A percentile compares a stretch with the other conserved stretches of the same genome.
Conservation (phyloP, 2,888 invertebrate species). For the Xylophagus ater region DNA sequence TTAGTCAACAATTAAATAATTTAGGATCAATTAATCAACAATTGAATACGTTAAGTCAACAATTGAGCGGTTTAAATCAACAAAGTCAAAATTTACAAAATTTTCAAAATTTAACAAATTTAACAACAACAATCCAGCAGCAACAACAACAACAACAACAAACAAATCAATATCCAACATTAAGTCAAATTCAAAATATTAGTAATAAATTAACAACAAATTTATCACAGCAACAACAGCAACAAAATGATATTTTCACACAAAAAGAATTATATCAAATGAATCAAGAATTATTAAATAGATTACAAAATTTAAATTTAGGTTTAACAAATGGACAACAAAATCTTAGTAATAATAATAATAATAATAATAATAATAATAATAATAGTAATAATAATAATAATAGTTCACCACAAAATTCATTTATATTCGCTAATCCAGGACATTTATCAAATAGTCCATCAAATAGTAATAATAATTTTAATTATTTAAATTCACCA, state of each 20-base stretch:
- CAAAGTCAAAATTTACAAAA: conserved; percentile 39
- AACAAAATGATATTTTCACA: conserved; percentile 19
- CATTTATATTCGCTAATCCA: conserved; percentile 38
- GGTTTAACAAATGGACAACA: too few relatives aligned
- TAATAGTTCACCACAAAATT: conserved; percentile 33
- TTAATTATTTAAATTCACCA: conserved; percentile 32
- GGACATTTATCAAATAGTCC: conserved; percentile 29
- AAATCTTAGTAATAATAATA: conserved; percentile 13
- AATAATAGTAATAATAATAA: conserved; percentile 20
- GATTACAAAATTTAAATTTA: conserved; percentile 35
- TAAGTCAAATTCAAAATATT: conserved; percentile 34
- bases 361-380: conserved; percentile 19
- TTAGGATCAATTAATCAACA: conserved; percentile 38
- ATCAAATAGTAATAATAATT: conserved; percentile 26
- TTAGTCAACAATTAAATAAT: conserved; percentile 37
- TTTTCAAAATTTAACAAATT: conserved; percentile 27
- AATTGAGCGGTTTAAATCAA: conserved; percentile 37
- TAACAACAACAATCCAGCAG: conserved; percentile 20
- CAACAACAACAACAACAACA: conserved; percentile 34
- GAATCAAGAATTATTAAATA: conserved; percentile 38
- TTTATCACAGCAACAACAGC: conserved; percentile 22
- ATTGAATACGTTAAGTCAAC: conserved; percentile 34
- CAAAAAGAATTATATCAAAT: conserved; percentile 39
- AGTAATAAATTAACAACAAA: conserved; percentile 32
- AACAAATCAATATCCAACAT: conserved; percentile 29